Evolutionary conservation across 2,113 vertebrate genomes (phyloP).

Genomic region (Python bivittatus): DNA sequence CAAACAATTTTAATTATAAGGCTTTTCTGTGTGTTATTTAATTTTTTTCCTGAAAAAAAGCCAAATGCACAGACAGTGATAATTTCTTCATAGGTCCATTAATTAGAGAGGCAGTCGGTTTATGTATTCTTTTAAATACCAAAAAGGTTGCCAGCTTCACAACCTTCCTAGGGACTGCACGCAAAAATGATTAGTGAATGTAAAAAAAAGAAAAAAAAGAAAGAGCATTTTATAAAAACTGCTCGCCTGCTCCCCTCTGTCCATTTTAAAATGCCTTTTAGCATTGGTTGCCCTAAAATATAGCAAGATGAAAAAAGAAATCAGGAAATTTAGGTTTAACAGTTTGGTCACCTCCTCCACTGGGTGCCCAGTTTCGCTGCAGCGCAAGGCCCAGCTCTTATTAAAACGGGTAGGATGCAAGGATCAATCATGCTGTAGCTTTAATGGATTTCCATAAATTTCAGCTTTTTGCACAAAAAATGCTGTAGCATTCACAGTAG

Average conservation of each 20-base stretch:
- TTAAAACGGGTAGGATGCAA: not conserved
- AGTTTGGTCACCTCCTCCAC: not conserved
- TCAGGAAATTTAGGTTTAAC: accelerated
- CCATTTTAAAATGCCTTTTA: not conserved
- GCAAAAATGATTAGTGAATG: not conserved
- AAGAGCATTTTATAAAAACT: not conserved
- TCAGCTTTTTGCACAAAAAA: not conserved
- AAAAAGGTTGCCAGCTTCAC: not conserved
- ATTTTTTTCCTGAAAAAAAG: not conserved
- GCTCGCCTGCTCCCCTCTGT: not conserved
- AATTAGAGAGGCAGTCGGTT: not conserved
- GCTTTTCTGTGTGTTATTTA: not conserved
- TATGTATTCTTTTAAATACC: not conserved
- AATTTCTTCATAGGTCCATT: not conserved
- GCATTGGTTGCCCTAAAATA: not conserved
- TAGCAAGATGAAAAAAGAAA: accelerated
- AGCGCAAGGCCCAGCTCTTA: not conserved
- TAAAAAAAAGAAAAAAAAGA: not conserved
- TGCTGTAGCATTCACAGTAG: no score
- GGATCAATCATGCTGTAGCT: not conserved
- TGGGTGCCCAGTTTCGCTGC: not conserved
- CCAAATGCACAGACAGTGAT: not conserved
- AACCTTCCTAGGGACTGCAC: not conserved
- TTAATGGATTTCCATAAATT: not conserved
- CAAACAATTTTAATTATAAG: not conserved